These are phyloP conservation scores for Hystrix cristata DNA, from an alignment of 2,113 vertebrate species.

Conservation along the genomic window DNA sequence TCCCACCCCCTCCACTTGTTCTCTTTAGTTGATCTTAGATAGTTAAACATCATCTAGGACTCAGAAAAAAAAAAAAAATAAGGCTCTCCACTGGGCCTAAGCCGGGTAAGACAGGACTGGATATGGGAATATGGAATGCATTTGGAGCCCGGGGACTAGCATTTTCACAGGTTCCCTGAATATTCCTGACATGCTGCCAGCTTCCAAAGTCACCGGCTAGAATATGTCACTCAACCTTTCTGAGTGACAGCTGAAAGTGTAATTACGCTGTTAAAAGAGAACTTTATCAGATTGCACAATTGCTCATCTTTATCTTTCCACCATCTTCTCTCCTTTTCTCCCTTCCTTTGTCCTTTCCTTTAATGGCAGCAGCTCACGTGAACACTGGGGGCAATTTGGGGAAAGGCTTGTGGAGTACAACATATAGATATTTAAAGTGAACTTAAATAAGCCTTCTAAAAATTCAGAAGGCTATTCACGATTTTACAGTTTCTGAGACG, in stretches of 20 bases:
- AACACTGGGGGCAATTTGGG: not conserved
- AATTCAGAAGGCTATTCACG: conserved; percentile 7
- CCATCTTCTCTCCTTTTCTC: not conserved
- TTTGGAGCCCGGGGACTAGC: not conserved
- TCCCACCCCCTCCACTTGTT: not conserved
- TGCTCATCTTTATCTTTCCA: conserved; percentile 18
- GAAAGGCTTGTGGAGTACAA: not conserved
- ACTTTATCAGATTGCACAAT: not conserved
- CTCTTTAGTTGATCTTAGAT: not conserved
- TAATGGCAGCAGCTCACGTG: not conserved
- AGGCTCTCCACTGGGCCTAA: not conserved
- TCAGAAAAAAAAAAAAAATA: not conserved
- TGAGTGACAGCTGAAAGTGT: conserved; percentile 59
- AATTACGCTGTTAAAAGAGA: conserved; percentile 48
- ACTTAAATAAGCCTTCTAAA: conserved; percentile 37
- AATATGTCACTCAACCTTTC: conserved; percentile 49
- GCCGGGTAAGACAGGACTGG: not conserved
- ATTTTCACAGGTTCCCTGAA: not conserved
- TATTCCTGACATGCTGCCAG: conserved; percentile 33
- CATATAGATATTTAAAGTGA: not conserved
- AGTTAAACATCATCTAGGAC: not conserved
- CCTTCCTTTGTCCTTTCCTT: not conserved
- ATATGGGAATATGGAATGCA: not conserved
- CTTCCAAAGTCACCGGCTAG: conserved; percentile 62
- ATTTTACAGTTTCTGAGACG: not conserved